phyloP scores from a whole-genome alignment of 2,797 vertebrate species.

The Florisuga fusca region DNA sequence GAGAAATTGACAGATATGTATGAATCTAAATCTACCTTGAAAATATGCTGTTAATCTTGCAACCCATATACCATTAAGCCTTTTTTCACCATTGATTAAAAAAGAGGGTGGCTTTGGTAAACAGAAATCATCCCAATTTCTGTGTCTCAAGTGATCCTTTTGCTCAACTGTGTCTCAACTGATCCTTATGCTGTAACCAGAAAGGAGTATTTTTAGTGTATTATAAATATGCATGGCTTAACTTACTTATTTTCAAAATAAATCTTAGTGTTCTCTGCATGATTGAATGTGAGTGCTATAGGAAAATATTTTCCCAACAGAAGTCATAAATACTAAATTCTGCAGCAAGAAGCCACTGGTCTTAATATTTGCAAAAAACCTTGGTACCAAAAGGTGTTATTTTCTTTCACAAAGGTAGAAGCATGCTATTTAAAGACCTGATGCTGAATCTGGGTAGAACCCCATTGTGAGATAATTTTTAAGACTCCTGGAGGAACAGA shows the following conservation, averaged over 20 bases:
- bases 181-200: neutral
- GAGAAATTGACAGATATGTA: neutral
- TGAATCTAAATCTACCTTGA: neutral
- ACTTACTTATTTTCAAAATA: neutral
- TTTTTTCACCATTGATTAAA: neutral
- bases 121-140: neutral
- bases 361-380: neutral
- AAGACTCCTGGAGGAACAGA: neutral
- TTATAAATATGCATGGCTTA: neutral
- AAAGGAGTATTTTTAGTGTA: neutral
- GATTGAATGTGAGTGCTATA: neutral
- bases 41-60: neutral
- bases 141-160: neutral
- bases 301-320: neutral
- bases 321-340: neutral
- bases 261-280: neutral
- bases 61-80: neutral
- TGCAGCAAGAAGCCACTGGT: neutral
- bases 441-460: neutral
- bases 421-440: neutral
- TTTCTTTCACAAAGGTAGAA: neutral
- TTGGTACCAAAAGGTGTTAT: neutral
- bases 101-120: neutral
- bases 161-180: neutral
- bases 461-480: neutral